Evolutionary conservation across 1,140 invertebrate genomes (phyloP).

Genomic region (Drosophila pectinifera): DNA sequence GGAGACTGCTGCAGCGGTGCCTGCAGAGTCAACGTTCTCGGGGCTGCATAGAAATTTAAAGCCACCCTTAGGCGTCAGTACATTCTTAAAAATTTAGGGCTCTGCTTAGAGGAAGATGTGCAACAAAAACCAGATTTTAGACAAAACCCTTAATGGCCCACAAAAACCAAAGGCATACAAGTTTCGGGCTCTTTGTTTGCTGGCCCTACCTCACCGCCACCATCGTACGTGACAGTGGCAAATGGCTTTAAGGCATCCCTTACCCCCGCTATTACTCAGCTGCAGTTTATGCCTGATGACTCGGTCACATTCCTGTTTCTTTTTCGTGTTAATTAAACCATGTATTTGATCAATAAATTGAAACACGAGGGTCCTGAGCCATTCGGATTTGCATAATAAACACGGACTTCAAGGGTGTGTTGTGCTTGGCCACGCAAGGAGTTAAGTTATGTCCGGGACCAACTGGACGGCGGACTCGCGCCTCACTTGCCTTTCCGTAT

Average conservation of each 20-base stretch:
- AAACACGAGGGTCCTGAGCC: neutral
- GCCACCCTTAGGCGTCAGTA: conserved; percentile 48
- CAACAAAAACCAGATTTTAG: conserved; percentile 52
- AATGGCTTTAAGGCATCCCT: conserved; percentile 40
- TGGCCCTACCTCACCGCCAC: conserved; percentile 18
- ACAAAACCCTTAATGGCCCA: conserved; percentile 51
- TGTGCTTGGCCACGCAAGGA: conserved; percentile 28
- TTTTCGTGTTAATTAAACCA: conserved; percentile 38
- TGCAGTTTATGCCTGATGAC: conserved; percentile 20
- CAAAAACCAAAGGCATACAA: conserved; percentile 39
- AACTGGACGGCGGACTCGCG: conserved; percentile 41
- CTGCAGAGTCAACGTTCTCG: conserved; percentile 39
- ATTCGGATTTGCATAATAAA: conserved; percentile 22
- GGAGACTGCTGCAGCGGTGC: conserved; percentile 28
- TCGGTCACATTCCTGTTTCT: conserved; percentile 19
- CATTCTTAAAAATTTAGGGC: conserved; percentile 48
- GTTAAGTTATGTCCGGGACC: conserved; percentile 51
- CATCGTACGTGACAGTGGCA: conserved; percentile 42
- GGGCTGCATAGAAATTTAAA: conserved; percentile 46
- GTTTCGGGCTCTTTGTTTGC: conserved; percentile 44
- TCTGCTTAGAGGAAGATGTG: conserved; percentile 50
- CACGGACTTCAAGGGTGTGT: neutral
- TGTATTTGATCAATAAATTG: conserved; percentile 38
- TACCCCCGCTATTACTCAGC: conserved; percentile 21
- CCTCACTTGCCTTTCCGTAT: conserved; percentile 67